Base-by-base conservation (phyloP, 2,888 invertebrate genomes). In the Cataglyphis livida region DNA sequence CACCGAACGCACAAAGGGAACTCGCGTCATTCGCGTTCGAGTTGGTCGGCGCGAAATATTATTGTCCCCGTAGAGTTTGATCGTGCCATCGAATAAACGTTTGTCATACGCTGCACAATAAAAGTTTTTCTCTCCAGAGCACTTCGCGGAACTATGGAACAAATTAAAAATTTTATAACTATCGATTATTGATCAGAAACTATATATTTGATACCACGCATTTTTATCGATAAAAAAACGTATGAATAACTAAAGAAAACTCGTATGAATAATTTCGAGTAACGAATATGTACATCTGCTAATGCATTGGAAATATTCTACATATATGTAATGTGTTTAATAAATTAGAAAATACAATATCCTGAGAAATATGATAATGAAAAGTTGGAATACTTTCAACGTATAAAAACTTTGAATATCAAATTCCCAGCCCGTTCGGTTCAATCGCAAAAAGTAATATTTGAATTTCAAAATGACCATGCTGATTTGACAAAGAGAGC, bases 1-100 rank as follows among this genome's bases (percentile, higher is more conserved):
- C 38, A 81, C 79, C 59, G 15, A 76, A 73, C 66, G 81, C 81
- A 87, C 74, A 87, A 88, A 85, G 85, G 85, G 81, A 83, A 79
- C 78, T 70, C 71, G 78, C 78, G 78, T 71, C 44, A 71, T 71
- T 79, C 78, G 78, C 78, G 70, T 59, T 70, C 78, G 71, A 71
- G 78, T 79, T 71, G 71, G 44, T 18, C 78, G 71, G 78, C 71
- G 71, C 78, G 71, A 79, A 71, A 71, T 79, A 71, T 79, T 79
- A 79, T 79, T 79, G 78, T 79, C 78, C 59, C 71, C 12, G 44
- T 41, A 79, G 71, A 79, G 71, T 70, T 70, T 71, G 71, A 79
- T 79, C 71, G 70, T 28, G 78, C 59, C 59, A 79, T 79, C 78
- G 78, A 79, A 79, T 71, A 59, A 79, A 71, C 78, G 78, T 79